Percentiles rank a stretch among this genome's conserved stretches.
These are phyloP conservation scores for Bubalus kerabau DNA, from an alignment of 2,113 vertebrate species.

Conservation along the genomic window DNA sequence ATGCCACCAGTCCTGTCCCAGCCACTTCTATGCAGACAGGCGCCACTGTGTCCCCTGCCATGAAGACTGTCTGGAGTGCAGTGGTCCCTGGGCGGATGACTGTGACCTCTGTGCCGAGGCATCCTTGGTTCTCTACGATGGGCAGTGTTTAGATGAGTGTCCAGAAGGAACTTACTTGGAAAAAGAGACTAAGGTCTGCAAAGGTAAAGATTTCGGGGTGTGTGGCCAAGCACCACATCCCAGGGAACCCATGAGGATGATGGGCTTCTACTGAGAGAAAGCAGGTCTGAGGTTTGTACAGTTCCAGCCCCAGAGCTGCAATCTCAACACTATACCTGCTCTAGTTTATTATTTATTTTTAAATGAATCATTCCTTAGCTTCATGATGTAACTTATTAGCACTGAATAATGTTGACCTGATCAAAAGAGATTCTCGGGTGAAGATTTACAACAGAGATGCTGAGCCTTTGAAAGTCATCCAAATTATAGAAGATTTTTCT, in stretches of 20 bases:
- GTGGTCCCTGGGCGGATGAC: constrained; percentile 83
- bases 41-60: constrained; percentile 85
- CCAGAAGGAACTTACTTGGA: constrained; percentile 83
- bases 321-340: background rate
- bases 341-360: background rate
- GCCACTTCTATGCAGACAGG: constrained; percentile 78
- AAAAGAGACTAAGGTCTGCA: constrained; percentile 78
- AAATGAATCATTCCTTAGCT: background rate
- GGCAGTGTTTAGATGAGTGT: constrained; percentile 84
- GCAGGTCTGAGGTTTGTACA: background rate
- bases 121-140: constrained; percentile 74
- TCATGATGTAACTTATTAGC: background rate
- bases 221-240: rapidly evolving
- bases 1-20: constrained; percentile 87
- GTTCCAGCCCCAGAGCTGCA: background rate
- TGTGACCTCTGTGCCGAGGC: constrained; percentile 80
- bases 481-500: background rate
- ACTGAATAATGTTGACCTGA: background rate
- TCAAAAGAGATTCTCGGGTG: background rate
- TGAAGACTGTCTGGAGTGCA: constrained; percentile 82
- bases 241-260: background rate
- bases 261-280: background rate
- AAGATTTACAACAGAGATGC: background rate
- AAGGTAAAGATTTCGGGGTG: constrained; percentile 77
- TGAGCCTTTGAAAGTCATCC: background rate